phyloP scores from a whole-genome alignment of 1,140 invertebrate genomes.

The Cherax destructor region DNA sequence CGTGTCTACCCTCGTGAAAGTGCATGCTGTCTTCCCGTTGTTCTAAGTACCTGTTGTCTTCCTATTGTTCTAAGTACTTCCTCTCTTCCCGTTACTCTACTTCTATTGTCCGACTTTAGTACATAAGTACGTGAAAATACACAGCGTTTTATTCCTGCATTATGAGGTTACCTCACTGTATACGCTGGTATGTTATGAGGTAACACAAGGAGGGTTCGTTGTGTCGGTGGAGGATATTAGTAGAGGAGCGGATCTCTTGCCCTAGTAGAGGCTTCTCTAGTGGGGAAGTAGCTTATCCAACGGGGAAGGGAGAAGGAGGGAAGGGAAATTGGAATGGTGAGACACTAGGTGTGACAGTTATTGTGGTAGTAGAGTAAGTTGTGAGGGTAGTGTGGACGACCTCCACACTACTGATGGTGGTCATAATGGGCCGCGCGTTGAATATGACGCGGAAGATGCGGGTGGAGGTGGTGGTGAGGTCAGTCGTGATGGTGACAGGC shows the following conservation, averaged over 20 bases:
- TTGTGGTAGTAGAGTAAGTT: constrained; percentile 86
- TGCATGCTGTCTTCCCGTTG: too few species aligned
- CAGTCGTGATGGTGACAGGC: constrained; percentile 85
- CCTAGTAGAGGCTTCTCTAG: neutral
- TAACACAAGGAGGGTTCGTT: neutral
- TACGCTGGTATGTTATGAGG: too few species aligned
- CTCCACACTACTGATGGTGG: constrained; percentile 88
- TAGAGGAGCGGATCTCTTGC: constrained; percentile 10
- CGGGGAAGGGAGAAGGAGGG: constrained; percentile 62
- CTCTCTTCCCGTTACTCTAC: too few species aligned
- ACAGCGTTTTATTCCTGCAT: too few species aligned
- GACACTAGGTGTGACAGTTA: constrained; percentile 82
- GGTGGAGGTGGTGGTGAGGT: constrained; percentile 87
- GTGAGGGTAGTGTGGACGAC: constrained; percentile 89
- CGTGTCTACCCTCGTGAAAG: too few species aligned
- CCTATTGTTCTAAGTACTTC: too few species aligned
- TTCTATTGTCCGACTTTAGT: too few species aligned
- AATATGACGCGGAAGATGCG: constrained; percentile 90
- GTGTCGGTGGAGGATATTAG: neutral
- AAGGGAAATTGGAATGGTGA: constrained; percentile 75
- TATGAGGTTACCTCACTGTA: too few species aligned
- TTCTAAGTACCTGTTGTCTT: too few species aligned
- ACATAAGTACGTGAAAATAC: too few species aligned
- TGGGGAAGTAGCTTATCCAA: constrained; percentile 28
- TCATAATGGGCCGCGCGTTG: constrained; percentile 90